Percentiles rank a stretch among this genome's conserved stretches.
phyloP scores from a whole-genome alignment of 2,888 invertebrate species.

The Chloroclystis v-ata region DNA sequence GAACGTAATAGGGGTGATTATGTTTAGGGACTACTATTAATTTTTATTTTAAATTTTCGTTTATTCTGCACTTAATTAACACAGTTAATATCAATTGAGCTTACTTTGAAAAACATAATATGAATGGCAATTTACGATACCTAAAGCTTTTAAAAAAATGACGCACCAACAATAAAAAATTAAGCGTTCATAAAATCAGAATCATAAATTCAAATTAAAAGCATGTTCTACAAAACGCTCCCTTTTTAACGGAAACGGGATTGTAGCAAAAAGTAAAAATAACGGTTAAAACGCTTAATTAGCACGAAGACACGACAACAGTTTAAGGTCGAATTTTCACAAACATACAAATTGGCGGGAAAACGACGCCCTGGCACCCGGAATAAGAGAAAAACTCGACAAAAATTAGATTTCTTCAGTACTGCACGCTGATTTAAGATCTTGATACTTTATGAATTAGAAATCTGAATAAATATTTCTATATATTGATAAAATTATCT shows the following conservation, averaged over 20 bases:
- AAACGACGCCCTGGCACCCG: constrained; percentile 50
- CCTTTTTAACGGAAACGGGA: constrained; percentile 9
- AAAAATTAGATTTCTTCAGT: constrained; percentile 73
- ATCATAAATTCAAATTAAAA: constrained; percentile 4
- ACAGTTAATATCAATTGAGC: too few relatives aligned
- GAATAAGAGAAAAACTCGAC: constrained; percentile 70
- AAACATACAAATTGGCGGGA: constrained; percentile 73
- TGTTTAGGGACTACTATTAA: too few relatives aligned
- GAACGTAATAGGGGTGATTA: too few relatives aligned
- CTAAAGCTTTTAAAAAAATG: too few relatives aligned
- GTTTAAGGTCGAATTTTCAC: constrained; percentile 64
- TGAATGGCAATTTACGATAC: too few relatives aligned
- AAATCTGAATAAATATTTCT: too few relatives aligned
- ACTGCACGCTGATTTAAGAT: constrained; percentile 28
- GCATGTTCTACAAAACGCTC: background rate
- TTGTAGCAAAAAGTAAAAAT: constrained; percentile 16
- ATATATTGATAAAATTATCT: too few relatives aligned
- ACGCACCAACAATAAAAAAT: background rate
- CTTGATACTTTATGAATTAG: constrained; percentile 52
- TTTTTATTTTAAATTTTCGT: too few relatives aligned
- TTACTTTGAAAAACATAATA: too few relatives aligned
- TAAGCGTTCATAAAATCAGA: background rate
- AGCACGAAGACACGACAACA: constrained; percentile 46
- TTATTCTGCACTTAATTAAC: too few relatives aligned
- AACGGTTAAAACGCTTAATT: constrained; percentile 39